Evolutionary conservation across 2,888 invertebrate genomes (phyloP).

Genomic region (Caenorhabditis virilis): DNA sequence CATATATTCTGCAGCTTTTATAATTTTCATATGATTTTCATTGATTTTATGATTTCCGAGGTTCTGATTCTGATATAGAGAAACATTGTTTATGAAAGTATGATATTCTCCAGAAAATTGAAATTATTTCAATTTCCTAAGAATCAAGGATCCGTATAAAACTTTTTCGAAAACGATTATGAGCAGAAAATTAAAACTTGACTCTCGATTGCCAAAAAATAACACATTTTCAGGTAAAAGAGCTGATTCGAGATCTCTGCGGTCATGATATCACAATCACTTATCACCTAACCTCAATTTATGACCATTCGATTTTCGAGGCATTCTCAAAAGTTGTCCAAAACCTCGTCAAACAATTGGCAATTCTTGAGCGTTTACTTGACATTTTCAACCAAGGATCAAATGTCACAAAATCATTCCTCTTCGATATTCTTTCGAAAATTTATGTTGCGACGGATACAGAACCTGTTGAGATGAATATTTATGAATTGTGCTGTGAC

Average conservation of each 20-base stretch:
- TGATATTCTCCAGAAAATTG: too few species aligned
- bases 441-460: constrained; percentile 99
- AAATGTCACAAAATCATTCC: constrained; percentile 96
- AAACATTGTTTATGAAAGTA: too few species aligned
- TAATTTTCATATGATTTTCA: too few species aligned
- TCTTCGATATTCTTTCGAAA: constrained; percentile 92
- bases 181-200: too few species aligned
- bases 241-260: constrained; percentile 76
- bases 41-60: too few species aligned
- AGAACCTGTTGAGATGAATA: constrained; percentile 94
- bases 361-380: constrained; percentile 92
- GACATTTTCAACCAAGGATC: constrained; percentile 99
- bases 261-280: constrained; percentile 69
- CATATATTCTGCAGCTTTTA: too few species aligned
- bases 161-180: too few species aligned
- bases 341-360: constrained; percentile 94
- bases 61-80: too few species aligned
- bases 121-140: too few species aligned
- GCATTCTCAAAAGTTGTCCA: constrained; percentile 80
- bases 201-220: too few species aligned
- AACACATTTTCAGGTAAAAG: constrained; percentile 36
- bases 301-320: constrained; percentile 99
- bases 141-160: too few species aligned
- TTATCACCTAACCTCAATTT: constrained; percentile 91
- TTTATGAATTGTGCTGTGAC: constrained; percentile 98